Conservation (phyloP, 2,888 invertebrate genomes). For the Eugnorisma glareosa region DNA sequence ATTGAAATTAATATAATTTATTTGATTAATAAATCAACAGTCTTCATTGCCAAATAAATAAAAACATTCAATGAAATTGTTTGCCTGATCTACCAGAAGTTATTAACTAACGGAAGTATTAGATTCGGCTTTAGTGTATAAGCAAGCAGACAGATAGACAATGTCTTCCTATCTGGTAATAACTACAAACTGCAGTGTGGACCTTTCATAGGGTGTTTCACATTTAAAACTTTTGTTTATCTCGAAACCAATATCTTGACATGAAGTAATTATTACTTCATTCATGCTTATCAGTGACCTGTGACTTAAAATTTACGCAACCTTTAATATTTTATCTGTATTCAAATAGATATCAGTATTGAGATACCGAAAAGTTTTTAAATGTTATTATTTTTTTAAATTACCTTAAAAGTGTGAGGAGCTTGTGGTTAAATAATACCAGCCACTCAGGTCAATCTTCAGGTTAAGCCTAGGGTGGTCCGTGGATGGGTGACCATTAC, state of each 20-base stretch:
- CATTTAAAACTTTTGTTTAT: neutral
- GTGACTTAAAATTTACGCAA: conserved; percentile 24
- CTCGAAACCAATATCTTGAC: neutral
- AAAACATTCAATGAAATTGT: too few species aligned
- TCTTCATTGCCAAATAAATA: too few species aligned
- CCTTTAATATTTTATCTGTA: neutral
- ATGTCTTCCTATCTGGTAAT: neutral
- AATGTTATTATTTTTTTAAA: too few species aligned
- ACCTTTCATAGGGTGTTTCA: neutral
- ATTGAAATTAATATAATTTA: neutral
- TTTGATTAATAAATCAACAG: too few species aligned
- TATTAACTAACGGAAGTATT: neutral
- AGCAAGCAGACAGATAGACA: neutral
- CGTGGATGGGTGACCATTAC: too few species aligned
- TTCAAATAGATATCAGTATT: neutral
- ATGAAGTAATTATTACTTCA: neutral
- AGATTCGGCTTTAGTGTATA: neutral
- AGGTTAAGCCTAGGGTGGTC: too few species aligned
- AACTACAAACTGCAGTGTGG: neutral
- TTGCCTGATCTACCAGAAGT: neutral
- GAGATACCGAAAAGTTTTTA: neutral
- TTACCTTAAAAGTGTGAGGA: too few species aligned
- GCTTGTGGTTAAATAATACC: too few species aligned
- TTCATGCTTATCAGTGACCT: conserved; percentile 21
- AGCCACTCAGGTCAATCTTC: too few species aligned